phyloP scores from a whole-genome alignment of 2,888 invertebrate genomes.

The Dicranocentrus wangi region DNA sequence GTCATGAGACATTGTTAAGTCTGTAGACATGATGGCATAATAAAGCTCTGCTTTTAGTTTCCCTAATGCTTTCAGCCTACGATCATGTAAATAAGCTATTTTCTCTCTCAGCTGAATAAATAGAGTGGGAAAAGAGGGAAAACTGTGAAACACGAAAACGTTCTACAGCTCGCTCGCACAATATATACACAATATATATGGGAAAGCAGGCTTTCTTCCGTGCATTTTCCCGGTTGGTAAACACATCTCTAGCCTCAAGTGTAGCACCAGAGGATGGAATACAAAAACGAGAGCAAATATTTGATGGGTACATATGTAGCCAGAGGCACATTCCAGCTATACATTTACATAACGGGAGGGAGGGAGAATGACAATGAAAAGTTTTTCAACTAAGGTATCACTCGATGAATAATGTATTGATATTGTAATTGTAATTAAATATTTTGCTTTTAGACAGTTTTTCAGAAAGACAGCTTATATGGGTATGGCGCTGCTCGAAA shows the following conservation, averaged over 20 bases:
- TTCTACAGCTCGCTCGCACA: no score
- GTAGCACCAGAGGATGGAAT: no score
- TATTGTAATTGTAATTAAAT: no score
- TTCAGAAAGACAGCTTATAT: no score
- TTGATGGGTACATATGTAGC: constrained; percentile 3
- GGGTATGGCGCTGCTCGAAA: no score
- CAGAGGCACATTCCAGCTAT: not conserved
- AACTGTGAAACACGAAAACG: no score
- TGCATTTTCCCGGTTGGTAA: constrained; percentile 27
- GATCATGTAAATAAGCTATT: constrained; percentile 27
- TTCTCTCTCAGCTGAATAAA: constrained; percentile 13
- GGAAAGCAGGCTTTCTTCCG: not conserved
- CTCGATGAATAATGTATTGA: not conserved
- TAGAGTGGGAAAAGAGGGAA: constrained; percentile 5
- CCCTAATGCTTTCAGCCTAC: not conserved
- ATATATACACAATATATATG: no score
- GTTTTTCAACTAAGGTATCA: not conserved
- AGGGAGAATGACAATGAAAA: not conserved
- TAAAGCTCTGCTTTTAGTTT: constrained; percentile 17
- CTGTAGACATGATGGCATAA: constrained; percentile 13
- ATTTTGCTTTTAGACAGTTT: no score
- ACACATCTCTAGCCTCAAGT: no score
- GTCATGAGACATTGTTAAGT: constrained; percentile 29
- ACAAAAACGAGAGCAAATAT: constrained; percentile 31
- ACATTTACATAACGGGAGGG: not conserved